Evolutionary conservation across 2,113 vertebrate species (phyloP), one percentile per base, ranked within the genome.

Genomic region (Rhinogobius similis): DNA sequence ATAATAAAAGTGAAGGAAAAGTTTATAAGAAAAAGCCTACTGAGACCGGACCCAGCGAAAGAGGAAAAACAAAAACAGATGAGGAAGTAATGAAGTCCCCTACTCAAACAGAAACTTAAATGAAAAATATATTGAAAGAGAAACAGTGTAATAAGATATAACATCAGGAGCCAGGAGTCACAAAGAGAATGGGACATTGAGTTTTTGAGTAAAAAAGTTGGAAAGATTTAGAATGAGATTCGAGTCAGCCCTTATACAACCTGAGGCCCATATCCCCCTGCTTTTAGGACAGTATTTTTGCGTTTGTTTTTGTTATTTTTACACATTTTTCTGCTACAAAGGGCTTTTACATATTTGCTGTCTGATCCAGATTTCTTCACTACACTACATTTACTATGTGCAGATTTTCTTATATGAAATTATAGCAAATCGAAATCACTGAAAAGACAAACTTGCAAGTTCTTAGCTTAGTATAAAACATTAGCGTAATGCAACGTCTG

Each of bases 71-170:
- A 80, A 62, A 81, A 58, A 69, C 74, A 72, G 48, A 75, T 53
- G 44, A 62, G 58, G 66, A 82, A 76, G 83, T 84, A 62, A 79
- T 43, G 61, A 75, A 68, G 59, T 75, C n/a, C 36, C 61, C 70
- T 62, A 63, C 64, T 77, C 55, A 83, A 85, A 81, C 65, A 82
- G 74, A 79, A 79, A 83, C 63, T 75, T 74, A 79, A 69, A 82
- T 56, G 76, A 79, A 79, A 83, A 63, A 78, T 74, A 79, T 71
- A 82, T 56, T 67, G 46, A 67, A 76, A 65, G 56, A 79, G 66
- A 64, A 67, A 62, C 36, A 53, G 29, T 72, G 53, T 44, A 78
- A 79, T 70, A 81, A 80, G 3, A 79, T 66, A 72, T 68, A 67
- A 32, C 55, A 79, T 36, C 26, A 11, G 27, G 5, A 59, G 70